Evolutionary conservation across 2,113 vertebrate species (phyloP).

Genomic region (Aptenodytes forsteri): DNA sequence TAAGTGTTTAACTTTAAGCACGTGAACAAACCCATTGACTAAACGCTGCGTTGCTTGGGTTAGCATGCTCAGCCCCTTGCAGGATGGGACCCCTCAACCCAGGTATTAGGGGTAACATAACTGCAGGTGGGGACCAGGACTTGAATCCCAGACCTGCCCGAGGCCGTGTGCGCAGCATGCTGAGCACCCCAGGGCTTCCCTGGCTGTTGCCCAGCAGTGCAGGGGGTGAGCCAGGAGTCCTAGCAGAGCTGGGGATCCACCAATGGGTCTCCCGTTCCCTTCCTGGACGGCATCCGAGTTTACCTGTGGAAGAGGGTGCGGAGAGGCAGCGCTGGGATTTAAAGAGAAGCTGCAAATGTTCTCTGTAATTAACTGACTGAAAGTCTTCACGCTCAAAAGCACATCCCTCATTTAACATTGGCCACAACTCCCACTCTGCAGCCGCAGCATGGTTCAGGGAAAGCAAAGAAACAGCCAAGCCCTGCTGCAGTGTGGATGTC

Average conservation of each 20-base stretch:
- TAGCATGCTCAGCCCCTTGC: background rate
- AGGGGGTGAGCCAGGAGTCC: background rate
- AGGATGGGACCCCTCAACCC: background rate
- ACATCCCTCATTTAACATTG: background rate
- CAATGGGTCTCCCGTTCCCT: fast-evolving
- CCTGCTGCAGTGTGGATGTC: background rate
- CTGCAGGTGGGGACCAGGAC: background rate
- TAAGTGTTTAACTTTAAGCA: background rate
- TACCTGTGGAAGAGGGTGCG: background rate
- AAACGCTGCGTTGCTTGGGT: fast-evolving
- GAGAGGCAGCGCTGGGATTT: background rate
- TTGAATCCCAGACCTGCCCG: background rate
- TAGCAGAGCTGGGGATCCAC: background rate
- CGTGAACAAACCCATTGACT: background rate
- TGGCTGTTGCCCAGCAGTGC: background rate
- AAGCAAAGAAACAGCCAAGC: fast-evolving
- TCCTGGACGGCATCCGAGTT: background rate
- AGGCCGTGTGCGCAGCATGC: fast-evolving
- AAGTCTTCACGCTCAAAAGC: background rate
- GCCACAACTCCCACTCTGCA: background rate
- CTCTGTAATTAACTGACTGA: background rate
- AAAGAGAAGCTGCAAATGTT: background rate
- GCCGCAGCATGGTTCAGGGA: background rate
- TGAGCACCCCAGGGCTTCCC: background rate
- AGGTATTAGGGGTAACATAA: background rate